Percentiles rank a stretch among this genome's conserved stretches.
Conservation (phyloP, 2,113 vertebrate genomes). For the Thinocorus orbignyianus region DNA sequence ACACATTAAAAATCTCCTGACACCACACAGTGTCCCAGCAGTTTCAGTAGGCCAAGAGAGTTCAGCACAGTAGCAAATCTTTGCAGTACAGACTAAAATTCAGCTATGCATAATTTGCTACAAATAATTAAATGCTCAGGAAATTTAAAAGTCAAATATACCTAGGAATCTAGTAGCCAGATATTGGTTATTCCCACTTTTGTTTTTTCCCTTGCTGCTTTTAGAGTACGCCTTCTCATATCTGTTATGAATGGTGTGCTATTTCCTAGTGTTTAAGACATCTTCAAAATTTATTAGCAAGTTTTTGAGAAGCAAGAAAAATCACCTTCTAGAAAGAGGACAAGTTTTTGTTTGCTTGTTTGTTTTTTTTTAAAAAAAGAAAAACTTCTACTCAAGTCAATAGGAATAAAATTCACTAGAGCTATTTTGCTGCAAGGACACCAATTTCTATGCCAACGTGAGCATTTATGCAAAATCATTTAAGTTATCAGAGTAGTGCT, state of each 20-base stretch:
- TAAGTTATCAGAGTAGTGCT: background rate
- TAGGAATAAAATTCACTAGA: background rate
- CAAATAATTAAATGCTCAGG: background rate
- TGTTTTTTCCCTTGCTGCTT: background rate
- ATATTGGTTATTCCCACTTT: background rate
- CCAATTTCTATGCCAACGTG: background rate
- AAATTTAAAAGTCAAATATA: background rate
- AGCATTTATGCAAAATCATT: background rate
- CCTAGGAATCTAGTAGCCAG: background rate
- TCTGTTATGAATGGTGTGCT: background rate
- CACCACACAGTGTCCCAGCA: fast-evolving
- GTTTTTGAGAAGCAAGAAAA: background rate
- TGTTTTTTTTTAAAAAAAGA: background rate
- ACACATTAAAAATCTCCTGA: background rate
- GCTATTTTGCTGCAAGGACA: background rate
- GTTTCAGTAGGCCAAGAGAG: background rate
- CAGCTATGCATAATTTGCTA: background rate
- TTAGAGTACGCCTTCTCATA: background rate
- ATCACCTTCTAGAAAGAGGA: background rate
- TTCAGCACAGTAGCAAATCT: background rate
- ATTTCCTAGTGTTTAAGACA: background rate
- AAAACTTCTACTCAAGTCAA: background rate
- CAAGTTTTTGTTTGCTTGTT: too few relatives aligned
- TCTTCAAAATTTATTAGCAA: background rate
- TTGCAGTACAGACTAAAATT: background rate